Conservation (phyloP, 2,113 vertebrate species). For the Clarias macrocephalus region DNA sequence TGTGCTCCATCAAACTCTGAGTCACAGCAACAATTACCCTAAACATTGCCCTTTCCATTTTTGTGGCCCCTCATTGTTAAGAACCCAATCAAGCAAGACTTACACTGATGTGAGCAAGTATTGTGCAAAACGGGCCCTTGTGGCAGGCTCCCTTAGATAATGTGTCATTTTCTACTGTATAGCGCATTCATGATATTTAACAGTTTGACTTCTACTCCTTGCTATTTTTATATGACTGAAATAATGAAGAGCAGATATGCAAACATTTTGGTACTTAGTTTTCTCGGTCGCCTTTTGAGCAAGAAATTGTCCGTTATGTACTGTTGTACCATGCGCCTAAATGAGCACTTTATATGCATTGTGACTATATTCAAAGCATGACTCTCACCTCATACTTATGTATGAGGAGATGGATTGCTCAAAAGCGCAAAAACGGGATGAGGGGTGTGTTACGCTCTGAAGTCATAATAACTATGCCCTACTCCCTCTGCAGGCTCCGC, state of each 20-base stretch:
- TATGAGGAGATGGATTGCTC: neutral
- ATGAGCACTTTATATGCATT: neutral
- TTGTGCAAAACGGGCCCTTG: conserved; percentile 49
- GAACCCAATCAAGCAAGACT: conserved; percentile 38
- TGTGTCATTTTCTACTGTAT: neutral
- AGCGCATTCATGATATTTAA: neutral
- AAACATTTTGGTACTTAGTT: neutral
- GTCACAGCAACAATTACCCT: conserved; percentile 49
- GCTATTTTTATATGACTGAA: neutral
- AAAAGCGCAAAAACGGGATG: neutral
- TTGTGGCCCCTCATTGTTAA: conserved; percentile 35
- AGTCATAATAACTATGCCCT: neutral
- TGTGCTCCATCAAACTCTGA: conserved; percentile 33
- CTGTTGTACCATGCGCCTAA: neutral
- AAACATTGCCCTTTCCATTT: conserved; percentile 52
- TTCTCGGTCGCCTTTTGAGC: neutral
- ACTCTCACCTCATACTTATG: neutral
- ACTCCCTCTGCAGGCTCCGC: neutral
- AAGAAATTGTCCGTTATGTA: neutral
- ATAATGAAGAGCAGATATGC: neutral
- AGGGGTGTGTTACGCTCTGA: neutral
- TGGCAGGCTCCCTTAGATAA: conserved; percentile 5
- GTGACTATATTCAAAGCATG: neutral
- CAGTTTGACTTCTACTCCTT: neutral
- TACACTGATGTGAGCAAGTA: conserved; percentile 53